phyloP scores from a whole-genome alignment of 2,888 invertebrate species.

The Erebia palarica region DNA sequence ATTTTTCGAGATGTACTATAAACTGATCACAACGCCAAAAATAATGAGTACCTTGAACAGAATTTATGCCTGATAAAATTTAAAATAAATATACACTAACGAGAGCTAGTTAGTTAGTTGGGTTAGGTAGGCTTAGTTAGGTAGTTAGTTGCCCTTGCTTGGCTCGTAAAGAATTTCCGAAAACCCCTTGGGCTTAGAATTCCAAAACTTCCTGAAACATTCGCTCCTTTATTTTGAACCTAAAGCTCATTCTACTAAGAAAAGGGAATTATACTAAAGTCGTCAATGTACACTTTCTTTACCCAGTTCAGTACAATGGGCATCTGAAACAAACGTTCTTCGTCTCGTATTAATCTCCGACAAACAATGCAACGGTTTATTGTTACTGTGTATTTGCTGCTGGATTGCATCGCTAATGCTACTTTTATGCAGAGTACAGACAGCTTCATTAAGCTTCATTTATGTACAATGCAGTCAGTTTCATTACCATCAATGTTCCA shows the following conservation, averaged over 20 bases:
- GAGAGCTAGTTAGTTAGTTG: too few species aligned
- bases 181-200: too few species aligned
- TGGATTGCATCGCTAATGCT: constrained; percentile 55
- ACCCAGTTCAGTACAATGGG: constrained; percentile 38
- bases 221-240: background rate
- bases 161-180: too few species aligned
- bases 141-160: too few species aligned
- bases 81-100: too few species aligned
- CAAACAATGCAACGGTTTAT: constrained; percentile 54
- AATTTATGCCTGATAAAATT: too few species aligned
- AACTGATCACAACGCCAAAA: too few species aligned
- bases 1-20: too few species aligned
- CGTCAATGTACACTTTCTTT: constrained; percentile 16
- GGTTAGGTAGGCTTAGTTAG: too few species aligned
- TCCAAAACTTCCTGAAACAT: too few species aligned
- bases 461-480: background rate
- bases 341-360: constrained; percentile 54
- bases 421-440: constrained; percentile 19
- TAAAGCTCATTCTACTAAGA: background rate
- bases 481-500: constrained; percentile 9
- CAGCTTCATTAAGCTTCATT: background rate
- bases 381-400: constrained; percentile 38
- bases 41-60: too few species aligned
- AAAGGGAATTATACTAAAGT: background rate
- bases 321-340: constrained; percentile 44